Base-by-base conservation (phyloP, 2,113 vertebrate species). In the Amblyornis subalaris region DNA sequence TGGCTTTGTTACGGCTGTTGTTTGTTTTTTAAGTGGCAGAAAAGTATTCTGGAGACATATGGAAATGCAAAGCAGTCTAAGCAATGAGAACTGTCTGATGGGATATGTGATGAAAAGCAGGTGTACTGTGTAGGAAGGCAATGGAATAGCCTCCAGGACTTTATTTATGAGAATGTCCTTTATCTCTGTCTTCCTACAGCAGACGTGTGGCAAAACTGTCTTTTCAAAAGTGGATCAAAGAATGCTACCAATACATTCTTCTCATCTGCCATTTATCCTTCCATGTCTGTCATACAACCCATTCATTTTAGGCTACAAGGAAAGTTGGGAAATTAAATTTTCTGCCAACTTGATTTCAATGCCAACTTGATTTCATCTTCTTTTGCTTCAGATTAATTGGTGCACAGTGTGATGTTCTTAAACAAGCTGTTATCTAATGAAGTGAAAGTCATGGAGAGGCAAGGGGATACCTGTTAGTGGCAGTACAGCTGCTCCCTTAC, bases 101-200 rank as follows among this genome's bases (percentile, higher is more conserved):
- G 50, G n/a, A 25, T 81, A 15, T 36, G 40, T 90, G 82, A 51
- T 70, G 57, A 80, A 93, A 97, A 96, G 81, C 82, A 94, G 76
- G 64, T 94, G 71, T 84, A 72, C 47, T 6, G 33, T 54, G 89
- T 72, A 95, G 81, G 94, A 94, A 77, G 81, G 90, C 77, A 62
- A 14, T 86, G 66, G 61, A 61, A 86, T 42, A 69, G 78, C 86
- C 62, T 81, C 86, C 94, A 74, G 89, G 78, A 64, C 82, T 86
- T 74, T 70, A 53, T 94, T 95, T 75, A 61, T 89, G 50, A 96
- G 55, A 79, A 76, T 16, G 62, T 82, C 72, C 75, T 89, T 95
- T 72, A 83, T 86, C 67, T 79, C 75, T 26, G 10, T 86, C 73
- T 90, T 60, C 69, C 45, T 54, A 20, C 45, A 77, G 64, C 61